Conservation (phyloP, 1,140 invertebrate species). For the Vollenhovia emeryi region DNA sequence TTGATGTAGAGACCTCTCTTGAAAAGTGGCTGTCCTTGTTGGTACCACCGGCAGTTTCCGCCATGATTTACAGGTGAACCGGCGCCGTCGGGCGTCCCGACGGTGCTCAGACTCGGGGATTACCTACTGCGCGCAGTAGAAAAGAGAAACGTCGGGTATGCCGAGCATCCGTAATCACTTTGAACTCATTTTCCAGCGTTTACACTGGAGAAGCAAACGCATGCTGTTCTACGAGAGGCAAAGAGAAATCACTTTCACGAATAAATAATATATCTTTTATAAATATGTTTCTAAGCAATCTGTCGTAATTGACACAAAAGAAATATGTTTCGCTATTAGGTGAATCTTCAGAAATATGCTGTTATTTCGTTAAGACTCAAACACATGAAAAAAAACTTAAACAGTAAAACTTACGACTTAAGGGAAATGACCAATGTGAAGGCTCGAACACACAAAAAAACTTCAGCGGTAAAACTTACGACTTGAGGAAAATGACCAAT, state of each 20-base stretch:
- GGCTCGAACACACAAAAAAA: too few species aligned
- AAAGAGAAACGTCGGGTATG: not conserved
- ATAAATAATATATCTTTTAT: not conserved
- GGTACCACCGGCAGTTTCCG: constrained; percentile 45
- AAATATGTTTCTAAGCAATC: not conserved
- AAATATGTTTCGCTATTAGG: not conserved
- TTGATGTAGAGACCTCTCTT: constrained; percentile 73
- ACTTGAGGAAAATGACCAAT: too few species aligned
- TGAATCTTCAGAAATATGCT: not conserved
- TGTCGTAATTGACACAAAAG: not conserved
- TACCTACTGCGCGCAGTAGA: not conserved
- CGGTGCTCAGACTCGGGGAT: constrained; percentile 31
- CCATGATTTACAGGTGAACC: constrained; percentile 73
- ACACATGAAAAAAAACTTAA: too few species aligned
- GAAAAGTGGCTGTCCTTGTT: constrained; percentile 73
- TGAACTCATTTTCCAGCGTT: constrained; percentile 5
- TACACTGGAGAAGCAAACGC: not conserved
- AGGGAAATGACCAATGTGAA: too few species aligned
- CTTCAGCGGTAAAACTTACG: too few species aligned
- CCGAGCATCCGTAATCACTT: not conserved
- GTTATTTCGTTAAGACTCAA: too few species aligned
- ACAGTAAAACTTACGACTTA: too few species aligned
- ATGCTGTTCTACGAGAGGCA: not conserved
- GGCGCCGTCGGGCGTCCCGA: constrained; percentile 11
- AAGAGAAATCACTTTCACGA: not conserved